Evolutionary conservation across 2,888 invertebrate genomes (phyloP).

Genomic region (Chesias legatella): DNA sequence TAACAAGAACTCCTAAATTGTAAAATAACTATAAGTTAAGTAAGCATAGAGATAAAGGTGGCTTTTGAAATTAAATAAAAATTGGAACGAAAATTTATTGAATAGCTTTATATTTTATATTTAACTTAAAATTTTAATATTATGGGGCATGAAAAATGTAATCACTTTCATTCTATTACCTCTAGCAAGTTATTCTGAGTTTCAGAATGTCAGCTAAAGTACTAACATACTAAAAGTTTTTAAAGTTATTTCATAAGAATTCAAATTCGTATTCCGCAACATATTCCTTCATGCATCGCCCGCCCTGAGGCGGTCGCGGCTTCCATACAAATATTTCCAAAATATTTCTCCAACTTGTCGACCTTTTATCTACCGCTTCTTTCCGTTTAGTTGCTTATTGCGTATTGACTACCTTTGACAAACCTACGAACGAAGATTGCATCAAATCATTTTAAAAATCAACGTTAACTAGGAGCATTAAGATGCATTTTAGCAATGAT

Average conservation of each 20-base stretch:
- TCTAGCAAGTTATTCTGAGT: no score
- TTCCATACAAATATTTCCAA: slow-evolving; percentile 78
- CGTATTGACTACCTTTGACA: slow-evolving; percentile 34
- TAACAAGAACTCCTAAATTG: no score
- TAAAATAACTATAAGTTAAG: no score
- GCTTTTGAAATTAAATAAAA: no score
- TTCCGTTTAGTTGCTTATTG: slow-evolving; percentile 73
- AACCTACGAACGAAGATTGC: slow-evolving; percentile 6
- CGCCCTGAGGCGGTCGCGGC: slow-evolving; percentile 57
- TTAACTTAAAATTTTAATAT: no score
- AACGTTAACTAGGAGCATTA: background rate
- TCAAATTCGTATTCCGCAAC: slow-evolving; percentile 4
- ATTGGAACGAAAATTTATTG: no score
- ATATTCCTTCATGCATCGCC: slow-evolving; percentile 23
- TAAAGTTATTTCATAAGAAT: slow-evolving; percentile 11
- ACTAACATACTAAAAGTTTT: no score
- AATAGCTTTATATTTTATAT: no score
- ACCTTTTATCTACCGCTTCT: slow-evolving; percentile 77
- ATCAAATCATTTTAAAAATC: slow-evolving; percentile 10
- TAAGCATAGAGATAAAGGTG: no score
- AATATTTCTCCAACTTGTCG: slow-evolving; percentile 79
- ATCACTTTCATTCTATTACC: slow-evolving; percentile 6
- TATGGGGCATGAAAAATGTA: no score
- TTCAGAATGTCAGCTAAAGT: no score
- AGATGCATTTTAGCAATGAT: slow-evolving; percentile 16